These are phyloP conservation scores for Eulithis testata DNA, from an alignment of 2,888 invertebrate genomes.

Conservation along the genomic window DNA sequence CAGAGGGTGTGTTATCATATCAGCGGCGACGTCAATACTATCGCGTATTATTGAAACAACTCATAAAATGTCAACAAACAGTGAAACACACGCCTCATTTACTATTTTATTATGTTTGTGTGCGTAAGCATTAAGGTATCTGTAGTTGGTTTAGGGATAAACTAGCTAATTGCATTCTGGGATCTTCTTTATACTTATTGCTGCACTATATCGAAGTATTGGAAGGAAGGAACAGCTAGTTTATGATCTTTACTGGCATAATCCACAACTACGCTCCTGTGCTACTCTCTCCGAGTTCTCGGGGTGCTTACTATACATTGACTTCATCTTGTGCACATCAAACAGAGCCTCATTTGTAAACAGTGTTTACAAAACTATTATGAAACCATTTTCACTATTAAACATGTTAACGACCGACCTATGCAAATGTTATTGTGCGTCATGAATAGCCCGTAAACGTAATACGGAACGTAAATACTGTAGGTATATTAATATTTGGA, in stretches of 20 bases:
- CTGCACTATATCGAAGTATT: no score
- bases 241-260: no score
- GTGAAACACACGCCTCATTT: constrained; percentile 42
- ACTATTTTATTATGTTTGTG: constrained; percentile 30
- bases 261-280: no score
- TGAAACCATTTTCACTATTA: constrained; percentile 39
- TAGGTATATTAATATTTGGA: background rate
- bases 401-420: constrained; percentile 51
- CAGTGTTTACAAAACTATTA: constrained; percentile 35
- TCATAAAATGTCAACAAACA: constrained; percentile 45
- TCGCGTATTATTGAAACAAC: constrained; percentile 28
- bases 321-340: background rate
- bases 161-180: background rate
- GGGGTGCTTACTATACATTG: no score
- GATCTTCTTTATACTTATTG: background rate
- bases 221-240: no score
- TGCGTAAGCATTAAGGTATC: constrained; percentile 5
- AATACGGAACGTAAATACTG: constrained; percentile 23
- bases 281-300: no score
- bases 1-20: constrained; percentile 22
- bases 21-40: constrained; percentile 32
- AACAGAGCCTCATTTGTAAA: constrained; percentile 12
- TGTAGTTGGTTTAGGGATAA: constrained; percentile 5
- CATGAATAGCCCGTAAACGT: constrained; percentile 36
- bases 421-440: constrained; percentile 47